Conservation (phyloP, 2,888 invertebrate species). For the Incurvaria masculella region DNA sequence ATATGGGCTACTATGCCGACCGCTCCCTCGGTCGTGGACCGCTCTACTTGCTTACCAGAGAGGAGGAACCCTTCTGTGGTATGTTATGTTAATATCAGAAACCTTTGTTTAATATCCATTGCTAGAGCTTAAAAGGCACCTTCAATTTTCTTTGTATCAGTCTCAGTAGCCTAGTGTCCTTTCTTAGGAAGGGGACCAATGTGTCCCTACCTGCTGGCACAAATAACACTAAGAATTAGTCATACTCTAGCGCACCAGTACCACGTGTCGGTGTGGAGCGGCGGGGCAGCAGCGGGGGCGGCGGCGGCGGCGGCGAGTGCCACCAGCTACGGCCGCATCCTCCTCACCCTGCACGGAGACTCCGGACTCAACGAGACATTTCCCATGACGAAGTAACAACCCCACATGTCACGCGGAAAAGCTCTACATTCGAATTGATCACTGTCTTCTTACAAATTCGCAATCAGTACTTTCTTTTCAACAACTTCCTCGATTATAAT, state of each 20-base stretch:
- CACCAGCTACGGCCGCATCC: constrained; percentile 75
- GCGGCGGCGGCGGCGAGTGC: constrained; percentile 38
- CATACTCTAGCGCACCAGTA: constrained; percentile 75
- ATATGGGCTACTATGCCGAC: constrained; percentile 94
- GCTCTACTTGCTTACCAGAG: constrained; percentile 84
- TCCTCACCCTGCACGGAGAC: constrained; percentile 76
- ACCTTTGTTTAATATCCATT: not conserved
- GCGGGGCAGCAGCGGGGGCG: constrained; percentile 54
- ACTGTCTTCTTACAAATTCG: not conserved
- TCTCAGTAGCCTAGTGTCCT: no score
- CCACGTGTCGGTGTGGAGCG: constrained; percentile 76
- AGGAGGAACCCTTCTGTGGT: constrained; percentile 92
- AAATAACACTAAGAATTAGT: no score
- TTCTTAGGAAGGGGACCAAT: no score
- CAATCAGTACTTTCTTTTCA: no score
- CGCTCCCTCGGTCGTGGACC: constrained; percentile 78
- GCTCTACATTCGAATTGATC: not conserved
- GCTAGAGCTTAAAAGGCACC: not conserved
- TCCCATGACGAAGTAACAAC: constrained; percentile 75
- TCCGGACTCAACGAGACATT: constrained; percentile 85
- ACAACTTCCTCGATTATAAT: no score
- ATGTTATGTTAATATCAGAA: constrained; percentile 24
- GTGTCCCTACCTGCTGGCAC: no score
- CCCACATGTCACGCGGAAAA: constrained; percentile 9
- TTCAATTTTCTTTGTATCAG: not conserved